phyloP scores from a whole-genome alignment of 2,113 vertebrate genomes.

The Malurus cyaneus region DNA sequence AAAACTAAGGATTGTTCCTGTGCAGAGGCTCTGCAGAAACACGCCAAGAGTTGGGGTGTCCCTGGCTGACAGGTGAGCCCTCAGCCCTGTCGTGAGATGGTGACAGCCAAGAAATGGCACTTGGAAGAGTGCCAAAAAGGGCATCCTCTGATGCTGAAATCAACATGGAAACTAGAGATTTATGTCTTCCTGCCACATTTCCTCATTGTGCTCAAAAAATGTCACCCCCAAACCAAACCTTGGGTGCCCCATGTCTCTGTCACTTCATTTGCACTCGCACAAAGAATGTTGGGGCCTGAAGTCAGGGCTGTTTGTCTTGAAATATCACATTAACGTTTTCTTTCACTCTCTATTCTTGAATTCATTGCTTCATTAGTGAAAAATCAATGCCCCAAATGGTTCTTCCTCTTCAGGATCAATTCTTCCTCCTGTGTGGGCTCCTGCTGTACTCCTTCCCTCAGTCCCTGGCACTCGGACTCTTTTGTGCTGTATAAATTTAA shows the following conservation, averaged over 20 bases:
- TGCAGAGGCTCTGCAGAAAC: not conserved
- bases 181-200: not conserved
- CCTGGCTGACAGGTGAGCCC: not conserved
- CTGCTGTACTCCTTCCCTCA: not conserved
- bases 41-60: not conserved
- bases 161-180: not conserved
- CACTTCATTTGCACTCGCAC: not conserved
- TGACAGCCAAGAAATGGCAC: not conserved
- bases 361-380: not conserved
- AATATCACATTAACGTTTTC: not conserved
- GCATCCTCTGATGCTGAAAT: not conserved
- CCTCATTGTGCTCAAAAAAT: not conserved
- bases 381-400: not conserved
- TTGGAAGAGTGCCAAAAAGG: not conserved
- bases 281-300: not conserved
- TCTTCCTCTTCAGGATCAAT: not conserved
- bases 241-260: not conserved
- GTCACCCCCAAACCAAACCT: not conserved
- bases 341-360: not conserved
- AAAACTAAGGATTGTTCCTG: fast-evolving
- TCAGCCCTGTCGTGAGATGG: not conserved
- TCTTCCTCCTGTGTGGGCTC: not conserved
- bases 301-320: not conserved
- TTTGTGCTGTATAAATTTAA: not conserved
- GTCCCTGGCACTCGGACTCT: not conserved